Evolutionary conservation across 2,797 vertebrate species (phyloP), one percentile per base, ranked within the genome.

Genomic region (Helarctos malayanus): DNA sequence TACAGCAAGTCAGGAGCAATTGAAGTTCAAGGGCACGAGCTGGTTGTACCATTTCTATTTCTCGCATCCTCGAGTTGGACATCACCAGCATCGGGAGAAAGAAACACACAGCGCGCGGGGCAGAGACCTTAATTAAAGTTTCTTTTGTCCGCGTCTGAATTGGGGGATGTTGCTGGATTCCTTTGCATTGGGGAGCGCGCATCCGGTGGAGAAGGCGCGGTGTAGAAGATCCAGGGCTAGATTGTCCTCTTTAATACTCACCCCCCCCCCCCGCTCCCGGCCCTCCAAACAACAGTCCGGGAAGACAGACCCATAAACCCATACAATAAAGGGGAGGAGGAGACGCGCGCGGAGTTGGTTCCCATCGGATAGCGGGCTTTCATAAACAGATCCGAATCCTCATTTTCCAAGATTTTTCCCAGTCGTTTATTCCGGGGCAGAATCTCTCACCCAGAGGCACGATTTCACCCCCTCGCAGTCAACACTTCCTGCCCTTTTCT

Each of bases 11-110:
- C 97, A 97, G 98, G 98, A 98, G 98, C 98, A 98, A 98, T 98
- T 97, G 98, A 97, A 98, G 98, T 98, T 94, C 98, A 98, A 98
- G 98, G 98, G 98, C 98, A 98, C 96, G 98, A 76, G 95, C 97
- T 95, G 95, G 96, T 97, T 93, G 97, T 97, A 98, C 97, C 98
- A 91, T 89, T 97, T 96, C 96, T 97, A 71, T 96, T 98, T 97
- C 98, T 98, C 95, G 2, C 94, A 96, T 98, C 97, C 97, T 98
- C 69, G 92, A 98, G 94, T 89, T n/a, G 93, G 95, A 97, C 96
- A 98, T 97, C 98, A 32, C 88, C 97, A 80, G 96, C 97, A 78
- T 65, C 96, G 85, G 97, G 97, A 98, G 97, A 98, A 65, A 93
- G 95, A 97, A 97, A 78, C 86, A 82, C 86, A 84, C 93, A 85